Percentiles rank a stretch among this genome's conserved stretches.
These are phyloP conservation scores for Acipenser transmontanus DNA, from an alignment of 2,797 vertebrate genomes.

Conservation along the genomic window DNA sequence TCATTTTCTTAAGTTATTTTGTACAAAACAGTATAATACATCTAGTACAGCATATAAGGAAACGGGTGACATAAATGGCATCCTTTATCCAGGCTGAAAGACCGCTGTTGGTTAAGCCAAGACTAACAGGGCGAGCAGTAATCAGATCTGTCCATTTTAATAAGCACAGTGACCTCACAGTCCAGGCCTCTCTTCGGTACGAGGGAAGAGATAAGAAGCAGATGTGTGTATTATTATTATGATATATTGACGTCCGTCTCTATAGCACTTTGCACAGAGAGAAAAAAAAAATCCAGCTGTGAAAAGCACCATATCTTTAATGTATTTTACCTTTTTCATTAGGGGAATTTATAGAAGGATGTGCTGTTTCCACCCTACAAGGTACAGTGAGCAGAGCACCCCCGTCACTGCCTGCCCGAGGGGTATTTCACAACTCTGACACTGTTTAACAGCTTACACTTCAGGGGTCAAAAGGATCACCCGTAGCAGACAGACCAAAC, in stretches of 20 bases:
- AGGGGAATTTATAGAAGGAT: background rate
- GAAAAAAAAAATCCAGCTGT: too few species aligned
- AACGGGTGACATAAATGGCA: background rate
- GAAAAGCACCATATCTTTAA: too few species aligned
- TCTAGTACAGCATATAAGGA: too few species aligned
- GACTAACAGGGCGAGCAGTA: background rate
- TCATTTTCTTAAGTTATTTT: too few species aligned
- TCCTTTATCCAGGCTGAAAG: too few species aligned
- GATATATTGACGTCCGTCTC: background rate
- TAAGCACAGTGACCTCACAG: background rate
- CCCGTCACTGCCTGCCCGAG: background rate
- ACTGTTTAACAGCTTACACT: background rate
- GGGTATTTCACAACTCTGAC: background rate
- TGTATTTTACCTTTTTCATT: too few species aligned
- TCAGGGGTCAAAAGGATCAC: background rate
- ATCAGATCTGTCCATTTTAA: background rate
- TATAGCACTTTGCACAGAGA: background rate
- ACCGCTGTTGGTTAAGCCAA: too few species aligned
- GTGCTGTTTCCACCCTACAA: background rate
- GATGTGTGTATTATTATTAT: slow-evolving; percentile 18
- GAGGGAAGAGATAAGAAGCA: slow-evolving; percentile 21
- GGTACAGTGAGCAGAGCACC: background rate
- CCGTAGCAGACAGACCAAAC: background rate
- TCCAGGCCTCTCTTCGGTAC: slow-evolving; percentile 31
- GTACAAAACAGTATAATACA: too few species aligned